Conservation (phyloP, 2,888 invertebrate genomes). For the Empis livida region DNA sequence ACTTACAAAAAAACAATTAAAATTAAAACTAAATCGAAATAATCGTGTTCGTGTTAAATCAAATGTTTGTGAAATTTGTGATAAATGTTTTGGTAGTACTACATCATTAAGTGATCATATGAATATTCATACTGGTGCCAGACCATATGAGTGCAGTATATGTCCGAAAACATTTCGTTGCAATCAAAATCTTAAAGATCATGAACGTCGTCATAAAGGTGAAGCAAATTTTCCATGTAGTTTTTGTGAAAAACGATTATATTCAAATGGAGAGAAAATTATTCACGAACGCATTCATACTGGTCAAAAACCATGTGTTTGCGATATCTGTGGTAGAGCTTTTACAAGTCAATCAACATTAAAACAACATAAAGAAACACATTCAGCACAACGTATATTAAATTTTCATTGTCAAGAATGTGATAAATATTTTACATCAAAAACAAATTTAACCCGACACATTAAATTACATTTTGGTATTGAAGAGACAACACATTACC, state of each 20-base stretch:
- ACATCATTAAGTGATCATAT: background rate
- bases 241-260: background rate
- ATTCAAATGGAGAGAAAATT: background rate
- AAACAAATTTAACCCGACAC: background rate
- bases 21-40: too few species aligned
- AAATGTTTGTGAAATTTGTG: background rate
- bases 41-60: too few species aligned
- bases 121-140: background rate
- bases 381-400: background rate
- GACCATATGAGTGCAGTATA: background rate
- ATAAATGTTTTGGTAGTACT: background rate
- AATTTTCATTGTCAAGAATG: background rate
- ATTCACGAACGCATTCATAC: slow-evolving; percentile 1
- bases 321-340: background rate
- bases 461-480: background rate
- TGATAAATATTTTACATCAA: background rate
- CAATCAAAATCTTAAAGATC: background rate
- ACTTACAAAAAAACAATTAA: too few species aligned
- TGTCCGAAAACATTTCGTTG: background rate
- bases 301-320: background rate
- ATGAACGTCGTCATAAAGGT: background rate
- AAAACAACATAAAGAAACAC: background rate
- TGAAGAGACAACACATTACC: background rate
- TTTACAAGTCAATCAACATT: background rate
- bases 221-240: background rate